A percentile compares a stretch with the other conserved stretches of the same genome.
These are phyloP conservation scores for Drepana falcataria DNA, from an alignment of 2,888 invertebrate species.

Conservation along the genomic window DNA sequence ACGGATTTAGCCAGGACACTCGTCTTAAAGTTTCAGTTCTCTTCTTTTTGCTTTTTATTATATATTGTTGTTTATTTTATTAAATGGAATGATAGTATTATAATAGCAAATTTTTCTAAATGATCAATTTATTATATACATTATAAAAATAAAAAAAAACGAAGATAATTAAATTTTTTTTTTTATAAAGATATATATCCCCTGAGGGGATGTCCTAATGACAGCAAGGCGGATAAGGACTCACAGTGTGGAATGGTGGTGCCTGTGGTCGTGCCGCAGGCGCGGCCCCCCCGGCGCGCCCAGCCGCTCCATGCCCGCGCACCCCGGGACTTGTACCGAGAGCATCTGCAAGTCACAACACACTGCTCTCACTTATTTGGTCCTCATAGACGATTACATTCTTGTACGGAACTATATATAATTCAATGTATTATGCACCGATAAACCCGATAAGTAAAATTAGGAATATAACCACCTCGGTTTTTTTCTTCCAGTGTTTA, in stretches of 20 bases:
- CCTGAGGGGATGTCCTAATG: not conserved
- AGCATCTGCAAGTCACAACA: constrained; percentile 82
- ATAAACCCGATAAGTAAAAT: no score
- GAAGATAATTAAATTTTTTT: no score
- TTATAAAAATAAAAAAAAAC: no score
- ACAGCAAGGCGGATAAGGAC: constrained; percentile 11
- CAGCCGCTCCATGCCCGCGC: constrained; percentile 85
- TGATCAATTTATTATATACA: no score
- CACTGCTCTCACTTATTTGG: constrained; percentile 78
- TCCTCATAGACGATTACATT: constrained; percentile 56
- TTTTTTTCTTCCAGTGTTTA: no score
- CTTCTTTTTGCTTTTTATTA: no score
- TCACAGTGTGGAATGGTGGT: constrained; percentile 73
- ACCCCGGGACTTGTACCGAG: constrained; percentile 85
- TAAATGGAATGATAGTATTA: no score
- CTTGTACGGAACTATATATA: not conserved
- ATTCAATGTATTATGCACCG: not conserved
- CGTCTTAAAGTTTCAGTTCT: no score
- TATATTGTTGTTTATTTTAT: no score
- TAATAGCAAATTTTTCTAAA: no score
- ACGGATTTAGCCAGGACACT: not conserved
- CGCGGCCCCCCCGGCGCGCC: constrained; percentile 80
- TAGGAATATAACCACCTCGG: not conserved
- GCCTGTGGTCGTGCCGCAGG: constrained; percentile 77
- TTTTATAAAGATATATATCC: not conserved